A percentile compares a stretch with the other conserved stretches of the same genome.
Conservation (phyloP, 1,140 invertebrate species). For the Magallana ariakensis region DNA sequence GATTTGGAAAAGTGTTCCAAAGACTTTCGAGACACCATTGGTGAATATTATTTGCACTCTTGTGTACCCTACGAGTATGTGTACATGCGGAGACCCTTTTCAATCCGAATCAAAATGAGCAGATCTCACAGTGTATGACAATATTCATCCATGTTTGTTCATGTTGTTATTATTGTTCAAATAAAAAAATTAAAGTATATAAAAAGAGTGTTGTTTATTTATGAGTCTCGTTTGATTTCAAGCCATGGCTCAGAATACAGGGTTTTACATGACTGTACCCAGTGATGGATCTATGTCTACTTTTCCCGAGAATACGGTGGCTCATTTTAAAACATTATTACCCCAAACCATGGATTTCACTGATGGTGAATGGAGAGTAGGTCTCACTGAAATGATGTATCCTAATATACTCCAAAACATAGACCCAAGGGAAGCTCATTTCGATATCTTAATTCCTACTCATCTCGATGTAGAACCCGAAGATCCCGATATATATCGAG, state of each 20-base stretch:
- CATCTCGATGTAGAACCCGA: too few species aligned
- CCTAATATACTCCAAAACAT: not conserved
- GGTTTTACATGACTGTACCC: not conserved
- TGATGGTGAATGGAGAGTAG: not conserved
- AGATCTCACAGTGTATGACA: too few species aligned
- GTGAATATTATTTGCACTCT: too few species aligned
- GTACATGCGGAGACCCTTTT: too few species aligned
- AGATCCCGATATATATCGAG: too few species aligned
- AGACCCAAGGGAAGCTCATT: not conserved
- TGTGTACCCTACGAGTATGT: too few species aligned
- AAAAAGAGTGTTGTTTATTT: not conserved
- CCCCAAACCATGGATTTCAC: not conserved
- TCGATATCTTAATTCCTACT: not conserved
- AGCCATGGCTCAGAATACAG: not conserved
- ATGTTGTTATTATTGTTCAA: not conserved
- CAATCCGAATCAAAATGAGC: too few species aligned
- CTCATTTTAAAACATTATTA: constrained; percentile 19
- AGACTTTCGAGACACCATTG: too few species aligned
- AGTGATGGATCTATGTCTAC: not conserved
- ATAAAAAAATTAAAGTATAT: too few species aligned
- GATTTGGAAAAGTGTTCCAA: too few species aligned
- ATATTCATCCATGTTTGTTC: too few species aligned
- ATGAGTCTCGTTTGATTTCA: too few species aligned
- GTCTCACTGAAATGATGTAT: not conserved
- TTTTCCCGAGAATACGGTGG: not conserved